phyloP scores from a whole-genome alignment of 2,888 invertebrate genomes.

The Philopedon plagiatum region DNA sequence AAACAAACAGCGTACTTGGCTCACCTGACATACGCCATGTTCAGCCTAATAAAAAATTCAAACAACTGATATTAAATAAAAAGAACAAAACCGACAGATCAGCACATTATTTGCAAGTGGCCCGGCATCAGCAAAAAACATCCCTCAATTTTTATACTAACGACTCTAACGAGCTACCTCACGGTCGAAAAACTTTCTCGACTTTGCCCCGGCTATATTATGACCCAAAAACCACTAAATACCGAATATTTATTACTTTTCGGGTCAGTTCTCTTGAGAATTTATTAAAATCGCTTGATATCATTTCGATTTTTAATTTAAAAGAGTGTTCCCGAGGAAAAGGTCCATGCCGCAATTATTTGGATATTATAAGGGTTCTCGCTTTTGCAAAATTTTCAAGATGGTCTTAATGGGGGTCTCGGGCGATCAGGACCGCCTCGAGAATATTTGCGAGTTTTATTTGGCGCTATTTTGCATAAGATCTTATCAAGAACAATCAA shows the following conservation, averaged over 20 bases:
- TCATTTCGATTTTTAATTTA: constrained; percentile 68
- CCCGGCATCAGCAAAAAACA: constrained; percentile 9
- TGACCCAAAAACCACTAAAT: constrained; percentile 10
- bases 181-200: constrained; percentile 13
- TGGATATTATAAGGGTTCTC: background rate
- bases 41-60: background rate
- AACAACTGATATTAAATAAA: background rate
- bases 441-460: too few species aligned
- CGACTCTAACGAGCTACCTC: constrained; percentile 10
- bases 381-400: background rate
- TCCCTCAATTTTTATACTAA: constrained; percentile 12
- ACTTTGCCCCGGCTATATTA: constrained; percentile 11
- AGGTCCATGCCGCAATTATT: background rate
- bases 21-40: too few species aligned
- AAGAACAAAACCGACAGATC: background rate
- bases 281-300: constrained; percentile 62
- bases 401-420: background rate
- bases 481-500: too few species aligned
- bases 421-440: too few species aligned
- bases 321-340: constrained; percentile 65
- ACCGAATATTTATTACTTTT: constrained; percentile 29
- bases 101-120: constrained; percentile 1
- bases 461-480: too few species aligned
- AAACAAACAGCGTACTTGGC: too few species aligned
- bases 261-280: constrained; percentile 55